Evolutionary conservation across 2,888 invertebrate genomes (phyloP), one percentile per base, ranked within the genome.

Genomic region (Bombylius major): DNA sequence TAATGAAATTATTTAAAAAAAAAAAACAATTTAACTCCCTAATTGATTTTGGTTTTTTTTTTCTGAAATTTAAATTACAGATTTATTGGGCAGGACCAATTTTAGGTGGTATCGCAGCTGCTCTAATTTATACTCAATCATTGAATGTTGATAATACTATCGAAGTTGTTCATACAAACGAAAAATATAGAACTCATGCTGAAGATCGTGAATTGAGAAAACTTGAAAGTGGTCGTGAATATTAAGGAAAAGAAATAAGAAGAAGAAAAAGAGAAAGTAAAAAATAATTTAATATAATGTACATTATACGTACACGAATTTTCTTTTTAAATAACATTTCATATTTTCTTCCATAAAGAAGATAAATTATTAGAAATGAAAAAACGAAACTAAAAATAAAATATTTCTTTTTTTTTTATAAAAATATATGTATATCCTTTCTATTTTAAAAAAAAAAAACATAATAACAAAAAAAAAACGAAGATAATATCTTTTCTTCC

Each of bases 41-140:
- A 2, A 23, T 23, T 14, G 5, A 14, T 46, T 46, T 46, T 11
- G 4, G 2, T 46, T 46, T 46, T 36, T 36, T 8, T 7, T 36
- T 36, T 36, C 4, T 5, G 7, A 44, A 44, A 44, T 44, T 12
- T 44, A 8, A 52, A 13, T 65, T 66, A 5, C 68, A 84, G 87
- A 76, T 89, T 1, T 93, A 90, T 75, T 93, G 92, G 92, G 79
- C 84, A n/a, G 93, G 92, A 0, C 92, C 92, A 0, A 80, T 88
- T 58, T 76, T 86, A 4, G 92, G 92, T 46, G 92, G 89, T 7
- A 77, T 89, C 53, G 81, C 83, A 0, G 90, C 86, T 4, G 84
- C 85, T 5, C 76, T 91, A 33, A 73, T 90, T 51, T 92, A 91
- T 72, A 82, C 82, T 46, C 65, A 68, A 60, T 61, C 68, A 34